Evolutionary conservation across 2,113 vertebrate species (phyloP), one percentile per base, ranked within the genome.

Genomic region (Caracal caracal): DNA sequence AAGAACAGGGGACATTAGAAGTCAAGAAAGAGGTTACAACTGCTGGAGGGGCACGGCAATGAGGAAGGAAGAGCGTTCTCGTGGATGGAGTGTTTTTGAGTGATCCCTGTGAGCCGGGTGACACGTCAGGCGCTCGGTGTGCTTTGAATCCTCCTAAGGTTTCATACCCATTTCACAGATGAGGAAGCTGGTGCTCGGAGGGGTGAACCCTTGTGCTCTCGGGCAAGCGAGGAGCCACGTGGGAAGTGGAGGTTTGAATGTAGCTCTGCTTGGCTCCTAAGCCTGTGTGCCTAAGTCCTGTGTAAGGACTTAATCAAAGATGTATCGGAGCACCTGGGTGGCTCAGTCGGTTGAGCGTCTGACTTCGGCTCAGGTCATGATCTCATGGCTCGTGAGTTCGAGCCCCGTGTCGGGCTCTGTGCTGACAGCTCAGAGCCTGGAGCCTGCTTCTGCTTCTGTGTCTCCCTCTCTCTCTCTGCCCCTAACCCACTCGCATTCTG

Each of bases 51-150:
- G 53, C 6, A 15, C 5, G 40, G 19, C 15, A 0, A 6, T 4
- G 30, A 37, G 49, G 30, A 12, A 70, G 37, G 35, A 33, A 71
- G 70, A n/a, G 9, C 0, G 6, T 16, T 17, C n/a, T 59, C 30
- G 0, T 0, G 8, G 26, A 10, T 1, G 28, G 30, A 7, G 4
- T 0, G 24, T 2, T 47, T 51, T 15, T 5, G 22, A 12, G 33
- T 13, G 11, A 43, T 28, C 30, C 71, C n/a, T 0, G 6, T 0
- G 9, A 66, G 37, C 16, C 43, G 30, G 11, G 63, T 35, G 8
- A 19, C 4, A 35, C 0, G 4, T 20, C 30, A 28, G 49, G 47
- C 47, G 3, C 6, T 30, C 10, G 0, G 28, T 11, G 6, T 1
- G n/a, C 10, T 6, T 0, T 1, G 90, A 65, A 22, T 7, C 30